Evolutionary conservation across 2,113 vertebrate genomes (phyloP), one percentile per base, ranked within the genome.

Genomic region (Etia nguti): DNA sequence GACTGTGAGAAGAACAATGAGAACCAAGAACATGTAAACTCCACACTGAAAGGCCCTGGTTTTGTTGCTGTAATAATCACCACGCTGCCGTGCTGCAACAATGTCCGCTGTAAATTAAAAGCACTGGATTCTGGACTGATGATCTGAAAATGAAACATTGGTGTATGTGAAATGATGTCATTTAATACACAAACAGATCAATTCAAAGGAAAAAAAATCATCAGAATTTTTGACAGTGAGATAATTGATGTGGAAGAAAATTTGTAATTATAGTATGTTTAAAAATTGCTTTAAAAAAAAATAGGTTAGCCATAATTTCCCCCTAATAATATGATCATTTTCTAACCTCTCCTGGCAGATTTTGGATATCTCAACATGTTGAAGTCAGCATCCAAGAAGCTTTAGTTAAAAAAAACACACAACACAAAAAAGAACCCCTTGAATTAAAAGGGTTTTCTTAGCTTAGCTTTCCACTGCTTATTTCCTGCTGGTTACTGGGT

Each of bases 361-460:
- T 77, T 77, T 50, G 15, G 70, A n/a, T 16, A 50, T 50, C 43
- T 4, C 26, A 48, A 8, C 70, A n/a, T 31, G 10, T 1, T 3
- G 43, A 75, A 9, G 18, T 4, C 8, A 20, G 4, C 4, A 9
- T 22, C 10, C 4, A 10, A 10, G 20, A 10, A 50, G 43, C 24
- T 50, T 24, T 31, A 29, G 1, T 50, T 68, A 1, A 0, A 20
- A 29, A n/a, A 7, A 20, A 22, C 0, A 2, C 2, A 31, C 6
- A 20, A 77, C 20, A 13, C 24, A 43, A 24, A 73, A 7, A n/a
- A 4, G 2, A 0, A 13, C 3, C 20, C 34, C 26, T 31, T 50
- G 26, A 52, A 31, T 9, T 52, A 12, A 52, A 77, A 31, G 46
- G 73, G 26, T 77, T n/a, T n/a, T n/a, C n/a, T n/a, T n/a, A n/a